Conservation (phyloP, 2,888 invertebrate genomes). For the Xylocampa areola region DNA sequence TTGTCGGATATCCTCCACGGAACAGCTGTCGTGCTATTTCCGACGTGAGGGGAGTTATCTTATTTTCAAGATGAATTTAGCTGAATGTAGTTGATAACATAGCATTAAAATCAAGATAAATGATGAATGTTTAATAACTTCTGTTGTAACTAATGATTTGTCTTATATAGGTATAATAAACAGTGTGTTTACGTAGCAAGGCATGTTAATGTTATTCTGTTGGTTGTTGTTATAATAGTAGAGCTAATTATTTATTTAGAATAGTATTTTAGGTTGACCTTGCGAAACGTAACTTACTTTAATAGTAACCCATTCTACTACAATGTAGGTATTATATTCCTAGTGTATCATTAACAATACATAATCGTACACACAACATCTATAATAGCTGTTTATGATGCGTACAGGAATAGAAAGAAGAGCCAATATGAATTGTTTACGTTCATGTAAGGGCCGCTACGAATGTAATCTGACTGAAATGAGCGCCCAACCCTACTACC, state of each 20-base stretch:
- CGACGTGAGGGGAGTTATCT: conserved; percentile 77
- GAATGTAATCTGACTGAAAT: conserved; percentile 71
- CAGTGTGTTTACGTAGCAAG: background rate
- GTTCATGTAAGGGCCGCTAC: conserved; percentile 67
- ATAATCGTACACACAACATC: conserved; percentile 11
- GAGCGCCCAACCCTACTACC: conserved; percentile 76
- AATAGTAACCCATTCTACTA: background rate
- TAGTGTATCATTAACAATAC: background rate
- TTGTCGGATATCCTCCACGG: conserved; percentile 75
- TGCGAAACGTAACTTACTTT: background rate
- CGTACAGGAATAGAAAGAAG: conserved; percentile 49
- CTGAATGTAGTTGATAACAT: conserved; percentile 52
- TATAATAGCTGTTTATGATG: conserved; percentile 31
- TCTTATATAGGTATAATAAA: too few relatives aligned
- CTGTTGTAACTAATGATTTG: conserved; percentile 28
- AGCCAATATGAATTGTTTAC: conserved; percentile 81
- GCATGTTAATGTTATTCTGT: conserved; percentile 22
- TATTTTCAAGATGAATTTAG: conserved; percentile 64
- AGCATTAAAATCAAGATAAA: conserved; percentile 33
- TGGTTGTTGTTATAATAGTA: background rate
- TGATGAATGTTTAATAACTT: conserved; percentile 30
- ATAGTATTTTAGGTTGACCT: conserved; percentile 4
- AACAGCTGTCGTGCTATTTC: conserved; percentile 87
- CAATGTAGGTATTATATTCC: conserved; percentile 1
- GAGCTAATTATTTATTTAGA: conserved; percentile 2